Conservation (phyloP, 37 sponge, comb jelly and placozoan species). For the Beroe ovata region DNA sequence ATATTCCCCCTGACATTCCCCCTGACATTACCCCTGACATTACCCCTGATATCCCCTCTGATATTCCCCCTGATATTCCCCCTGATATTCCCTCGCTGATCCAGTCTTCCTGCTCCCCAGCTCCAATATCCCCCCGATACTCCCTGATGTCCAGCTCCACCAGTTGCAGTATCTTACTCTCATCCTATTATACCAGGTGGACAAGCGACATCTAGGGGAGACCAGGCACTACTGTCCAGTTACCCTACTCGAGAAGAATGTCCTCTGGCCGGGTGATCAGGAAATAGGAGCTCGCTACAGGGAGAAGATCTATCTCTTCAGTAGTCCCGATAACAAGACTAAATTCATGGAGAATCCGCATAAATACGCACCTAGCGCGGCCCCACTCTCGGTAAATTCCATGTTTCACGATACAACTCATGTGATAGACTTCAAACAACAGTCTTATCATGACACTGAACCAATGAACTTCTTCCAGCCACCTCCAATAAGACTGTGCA, state of each 20-base stretch:
- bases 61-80: too few species aligned
- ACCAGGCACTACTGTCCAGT: slow-evolving; percentile 90
- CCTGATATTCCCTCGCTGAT: too few species aligned
- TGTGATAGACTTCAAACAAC: too few species aligned
- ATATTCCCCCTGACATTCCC: too few species aligned
- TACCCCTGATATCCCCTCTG: not conserved
- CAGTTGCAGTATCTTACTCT: too few species aligned
- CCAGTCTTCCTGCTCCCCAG: too few species aligned
- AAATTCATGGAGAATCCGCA: slow-evolving; percentile 74
- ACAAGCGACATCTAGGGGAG: slow-evolving; percentile 75
- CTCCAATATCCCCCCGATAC: too few species aligned
- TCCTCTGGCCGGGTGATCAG: slow-evolving; percentile 80
- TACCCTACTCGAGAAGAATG: slow-evolving; percentile 76
- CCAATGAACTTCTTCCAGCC: slow-evolving; percentile 66
- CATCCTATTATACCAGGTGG: slow-evolving; percentile 15
- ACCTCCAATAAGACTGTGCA: slow-evolving; percentile 82
- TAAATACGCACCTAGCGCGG: slow-evolving; percentile 62
- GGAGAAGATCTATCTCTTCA: slow-evolving; percentile 85
- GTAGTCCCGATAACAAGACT: slow-evolving; percentile 83
- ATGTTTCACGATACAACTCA: too few species aligned
- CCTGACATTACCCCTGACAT: not conserved
- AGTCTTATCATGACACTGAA: too few species aligned
- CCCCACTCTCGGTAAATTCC: slow-evolving; percentile 72
- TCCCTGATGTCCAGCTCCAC: too few species aligned
- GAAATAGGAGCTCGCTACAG: slow-evolving; percentile 73